Base-by-base conservation (phyloP, 2,797 vertebrate genomes). In the Tenualosa thibaudeaui region DNA sequence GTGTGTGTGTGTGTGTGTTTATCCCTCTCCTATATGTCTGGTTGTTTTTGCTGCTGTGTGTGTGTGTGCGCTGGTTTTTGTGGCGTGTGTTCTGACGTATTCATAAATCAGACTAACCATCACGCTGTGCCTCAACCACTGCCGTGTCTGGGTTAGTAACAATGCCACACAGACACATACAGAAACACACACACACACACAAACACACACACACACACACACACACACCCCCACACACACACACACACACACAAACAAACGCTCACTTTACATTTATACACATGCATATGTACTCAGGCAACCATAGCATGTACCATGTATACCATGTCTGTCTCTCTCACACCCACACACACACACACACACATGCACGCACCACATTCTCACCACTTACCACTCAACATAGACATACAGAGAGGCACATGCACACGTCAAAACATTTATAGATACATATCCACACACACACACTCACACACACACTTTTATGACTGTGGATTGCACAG, bases 41-140 rank as follows among this genome's bases (percentile, higher is more conserved):
- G 51, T 53, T 53, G 51, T 53, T 53, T 53, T 53, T 53, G 12
- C 51, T 53, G 51, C 51, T 13, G 13, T 60, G 54, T 54, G 37
- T 60, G 54, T 82, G 53, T 65, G 60, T 65, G n/a, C 9, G 60
- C 65, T 71, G 65, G 65, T 71, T 71, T 71, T 71, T 37, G 65
- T 71, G 65, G 65, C 26, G 2, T 31, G 26, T 40, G 65, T 26
- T 90, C 83, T 89, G 90, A 93, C 90, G 89, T 93, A 86, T 91
- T 91, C 88, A 92, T 93, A 93, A 93, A 94, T 95, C 90, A 90
- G 86, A 51, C 75, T 89, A 93, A 93, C 91, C 89, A 91, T 81
- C 89, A 88, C 89, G 71, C 92, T 92, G 91, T 85, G 91, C 92
- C 83, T 93, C 81, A 60, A 85, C 87, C 83, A 85, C 86, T 86